Evolutionary conservation across 2,113 vertebrate genomes (phyloP).

Genomic region (Chloropsis hardwickii): DNA sequence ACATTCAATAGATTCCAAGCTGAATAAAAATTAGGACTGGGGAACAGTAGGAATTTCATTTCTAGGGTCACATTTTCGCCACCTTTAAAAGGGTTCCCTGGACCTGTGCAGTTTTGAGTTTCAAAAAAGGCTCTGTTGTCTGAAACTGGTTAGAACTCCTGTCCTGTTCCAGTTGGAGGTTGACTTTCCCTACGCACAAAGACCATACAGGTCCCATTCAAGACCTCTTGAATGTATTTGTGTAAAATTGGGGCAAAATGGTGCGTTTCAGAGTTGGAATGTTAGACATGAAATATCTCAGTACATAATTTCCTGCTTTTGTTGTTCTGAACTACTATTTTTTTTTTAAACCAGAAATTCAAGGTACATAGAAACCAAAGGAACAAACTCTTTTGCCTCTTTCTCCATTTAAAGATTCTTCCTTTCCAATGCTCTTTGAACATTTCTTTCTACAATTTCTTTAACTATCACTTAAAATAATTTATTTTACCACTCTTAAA

Average conservation of each 20-base stretch:
- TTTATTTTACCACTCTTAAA: conserved; percentile 48
- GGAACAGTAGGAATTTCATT: background rate
- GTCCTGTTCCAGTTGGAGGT: background rate
- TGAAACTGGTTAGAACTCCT: conserved; percentile 29
- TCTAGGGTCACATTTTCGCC: background rate
- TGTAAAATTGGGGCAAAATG: background rate
- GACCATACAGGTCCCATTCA: background rate
- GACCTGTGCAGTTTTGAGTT: background rate
- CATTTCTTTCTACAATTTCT: background rate
- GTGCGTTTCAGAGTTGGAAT: background rate
- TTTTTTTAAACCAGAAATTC: background rate
- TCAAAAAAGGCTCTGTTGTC: background rate
- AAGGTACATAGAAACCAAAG: background rate
- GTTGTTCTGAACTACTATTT: background rate
- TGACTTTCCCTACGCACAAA: background rate
- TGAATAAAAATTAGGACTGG: background rate
- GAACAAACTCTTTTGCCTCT: background rate
- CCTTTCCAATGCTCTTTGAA: background rate
- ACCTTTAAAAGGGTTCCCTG: background rate
- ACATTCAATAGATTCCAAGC: background rate
- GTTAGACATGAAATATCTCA: background rate
- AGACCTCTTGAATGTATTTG: background rate
- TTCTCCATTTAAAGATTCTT: background rate
- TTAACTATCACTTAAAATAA: conserved; percentile 34
- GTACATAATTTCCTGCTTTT: background rate